Evolutionary conservation across 2,797 vertebrate species (phyloP).

Genomic region (Peromyscus aztecus): DNA sequence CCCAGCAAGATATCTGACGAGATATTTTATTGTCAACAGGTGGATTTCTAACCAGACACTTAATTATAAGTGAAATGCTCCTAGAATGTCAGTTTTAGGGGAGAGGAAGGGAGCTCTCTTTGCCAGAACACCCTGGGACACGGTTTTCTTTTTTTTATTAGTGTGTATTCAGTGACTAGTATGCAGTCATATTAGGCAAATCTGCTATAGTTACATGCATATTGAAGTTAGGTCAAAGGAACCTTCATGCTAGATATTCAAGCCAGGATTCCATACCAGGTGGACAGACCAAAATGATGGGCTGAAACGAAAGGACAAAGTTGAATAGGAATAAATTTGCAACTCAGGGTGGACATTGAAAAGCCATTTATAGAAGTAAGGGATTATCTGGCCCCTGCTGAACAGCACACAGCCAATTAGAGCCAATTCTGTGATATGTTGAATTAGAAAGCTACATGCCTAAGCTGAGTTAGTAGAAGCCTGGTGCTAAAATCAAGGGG

Average conservation of each 20-base stretch:
- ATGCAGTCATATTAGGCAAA: not conserved
- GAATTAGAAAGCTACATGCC: conserved; percentile 50
- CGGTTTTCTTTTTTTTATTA: conserved; percentile 35
- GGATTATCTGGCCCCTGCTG: conserved; percentile 35
- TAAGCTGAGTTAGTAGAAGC: conserved; percentile 57
- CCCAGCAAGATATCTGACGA: conserved; percentile 39
- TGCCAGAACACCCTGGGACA: not conserved
- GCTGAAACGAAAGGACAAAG: conserved; percentile 49
- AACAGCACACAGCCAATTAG: conserved; percentile 63
- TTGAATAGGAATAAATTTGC: conserved; percentile 51
- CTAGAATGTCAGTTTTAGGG: not conserved
- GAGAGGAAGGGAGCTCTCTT: not conserved
- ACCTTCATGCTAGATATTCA: not conserved
- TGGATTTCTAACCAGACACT: conserved; percentile 48
- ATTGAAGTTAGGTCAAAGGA: conserved; percentile 38
- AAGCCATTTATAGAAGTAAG: conserved; percentile 48
- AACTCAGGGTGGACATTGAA: conserved; percentile 47
- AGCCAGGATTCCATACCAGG: not conserved
- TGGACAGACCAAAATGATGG: conserved; percentile 36
- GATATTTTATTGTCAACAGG: conserved; percentile 52
- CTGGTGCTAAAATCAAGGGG: conserved; percentile 62
- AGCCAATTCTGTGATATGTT: conserved; percentile 34
- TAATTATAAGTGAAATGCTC: conserved; percentile 46
- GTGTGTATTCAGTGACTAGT: not conserved
- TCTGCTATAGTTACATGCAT: conserved; percentile 13